phyloP scores from a whole-genome alignment of 2,113 vertebrate species.

The Camelus bactrianus region DNA sequence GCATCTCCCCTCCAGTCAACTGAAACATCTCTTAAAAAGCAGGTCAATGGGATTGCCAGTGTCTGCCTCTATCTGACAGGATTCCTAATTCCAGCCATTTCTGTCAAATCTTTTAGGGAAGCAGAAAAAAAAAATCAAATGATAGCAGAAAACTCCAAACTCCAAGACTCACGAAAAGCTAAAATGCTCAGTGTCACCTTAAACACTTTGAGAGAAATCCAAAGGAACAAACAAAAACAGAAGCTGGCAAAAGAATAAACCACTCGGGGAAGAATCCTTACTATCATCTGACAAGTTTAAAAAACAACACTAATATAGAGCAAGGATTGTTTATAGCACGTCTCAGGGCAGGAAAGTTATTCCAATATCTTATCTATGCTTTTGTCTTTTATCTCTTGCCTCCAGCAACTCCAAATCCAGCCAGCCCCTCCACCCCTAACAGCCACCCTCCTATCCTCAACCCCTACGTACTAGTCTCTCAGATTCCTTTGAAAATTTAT shows the following conservation, averaged over 20 bases:
- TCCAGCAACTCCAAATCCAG: background rate
- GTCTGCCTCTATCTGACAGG: background rate
- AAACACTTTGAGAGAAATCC: background rate
- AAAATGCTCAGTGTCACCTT: slow-evolving; percentile 10
- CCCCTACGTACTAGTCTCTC: slow-evolving; percentile 44
- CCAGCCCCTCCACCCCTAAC: background rate
- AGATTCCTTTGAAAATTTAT: slow-evolving; percentile 84
- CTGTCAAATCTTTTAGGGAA: background rate
- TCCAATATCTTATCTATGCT: background rate
- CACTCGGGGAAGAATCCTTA: slow-evolving; percentile 14
- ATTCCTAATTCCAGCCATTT: background rate
- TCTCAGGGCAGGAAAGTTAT: background rate
- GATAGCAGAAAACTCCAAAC: background rate
- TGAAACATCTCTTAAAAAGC: slow-evolving; percentile 18
- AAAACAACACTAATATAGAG: slow-evolving; percentile 49
- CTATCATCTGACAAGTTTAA: background rate
- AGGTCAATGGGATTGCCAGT: background rate
- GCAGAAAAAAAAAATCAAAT: background rate
- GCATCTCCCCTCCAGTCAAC: background rate
- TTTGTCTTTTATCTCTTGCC: slow-evolving; percentile 70
- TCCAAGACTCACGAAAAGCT: background rate
- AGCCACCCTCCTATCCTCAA: background rate
- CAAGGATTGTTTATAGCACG: background rate
- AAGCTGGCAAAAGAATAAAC: slow-evolving; percentile 14
- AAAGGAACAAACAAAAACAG: slow-evolving; percentile 26